A percentile compares a stretch with the other conserved stretches of the same genome.
These are phyloP conservation scores for Helicorthomorpha holstii DNA, from an alignment of 1,140 invertebrate species.

Conservation along the genomic window DNA sequence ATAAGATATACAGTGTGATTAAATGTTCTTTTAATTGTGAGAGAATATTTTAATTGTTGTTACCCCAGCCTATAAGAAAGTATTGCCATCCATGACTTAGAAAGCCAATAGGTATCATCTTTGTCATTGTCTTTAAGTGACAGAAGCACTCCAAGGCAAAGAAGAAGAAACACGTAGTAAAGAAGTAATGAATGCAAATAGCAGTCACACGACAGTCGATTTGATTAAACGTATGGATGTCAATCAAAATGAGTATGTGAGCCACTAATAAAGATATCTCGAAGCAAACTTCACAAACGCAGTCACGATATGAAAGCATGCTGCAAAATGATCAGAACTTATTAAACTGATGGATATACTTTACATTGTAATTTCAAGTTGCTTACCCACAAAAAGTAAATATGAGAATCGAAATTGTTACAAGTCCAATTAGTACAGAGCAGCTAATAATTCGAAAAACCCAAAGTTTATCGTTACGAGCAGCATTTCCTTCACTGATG, in stretches of 20 bases:
- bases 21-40: not conserved
- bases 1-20: not conserved
- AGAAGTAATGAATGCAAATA: slow-evolving; percentile 5
- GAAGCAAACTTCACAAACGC: not conserved
- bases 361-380: not conserved
- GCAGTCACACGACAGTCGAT: not conserved
- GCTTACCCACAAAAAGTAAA: not conserved
- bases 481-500: not conserved
- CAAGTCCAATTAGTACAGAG: not conserved
- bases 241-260: not conserved
- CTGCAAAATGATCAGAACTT: not conserved
- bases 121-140: not conserved
- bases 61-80: slow-evolving; percentile 3
- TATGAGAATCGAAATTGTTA: not conserved
- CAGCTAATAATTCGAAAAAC: not conserved
- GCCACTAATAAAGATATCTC: not conserved
- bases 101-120: not conserved
- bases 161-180: not conserved
- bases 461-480: not conserved
- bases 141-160: not conserved
- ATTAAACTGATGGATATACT: not conserved
- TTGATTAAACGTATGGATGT: not conserved
- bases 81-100: not conserved
- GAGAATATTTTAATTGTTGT: not conserved
- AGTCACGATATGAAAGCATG: not conserved